Evolutionary conservation across 2,797 vertebrate species (phyloP).

Genomic region (Distichodus sexfasciatus): DNA sequence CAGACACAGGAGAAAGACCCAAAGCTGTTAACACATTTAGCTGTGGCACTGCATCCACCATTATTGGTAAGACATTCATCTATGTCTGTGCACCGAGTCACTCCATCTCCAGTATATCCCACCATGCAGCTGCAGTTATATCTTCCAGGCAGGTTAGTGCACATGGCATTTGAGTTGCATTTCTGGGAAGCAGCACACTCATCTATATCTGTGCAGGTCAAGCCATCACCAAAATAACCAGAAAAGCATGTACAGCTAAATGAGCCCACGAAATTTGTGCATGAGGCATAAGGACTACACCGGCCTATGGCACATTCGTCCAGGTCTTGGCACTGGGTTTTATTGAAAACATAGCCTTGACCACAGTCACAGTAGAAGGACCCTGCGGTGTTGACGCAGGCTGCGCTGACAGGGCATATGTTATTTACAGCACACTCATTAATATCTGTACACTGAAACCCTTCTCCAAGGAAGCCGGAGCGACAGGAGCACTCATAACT

Average conservation of each 20-base stretch:
- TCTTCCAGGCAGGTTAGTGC: constrained; percentile 71
- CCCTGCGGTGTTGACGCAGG: constrained; percentile 74
- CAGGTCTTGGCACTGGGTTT: constrained; percentile 66
- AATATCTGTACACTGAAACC: constrained; percentile 69
- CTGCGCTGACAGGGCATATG: constrained; percentile 65
- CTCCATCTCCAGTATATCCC: constrained; percentile 76
- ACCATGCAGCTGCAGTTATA: constrained; percentile 73
- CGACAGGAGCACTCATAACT: constrained; percentile 74
- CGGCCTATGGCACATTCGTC: constrained; percentile 69
- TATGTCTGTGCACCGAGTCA: constrained; percentile 68
- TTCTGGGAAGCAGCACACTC: constrained; percentile 65
- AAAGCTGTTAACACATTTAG: constrained; percentile 69
- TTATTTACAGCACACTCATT: constrained; percentile 68
- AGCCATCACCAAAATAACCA: constrained; percentile 75
- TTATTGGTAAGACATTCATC: constrained; percentile 76
- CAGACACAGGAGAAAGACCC: constrained; percentile 78
- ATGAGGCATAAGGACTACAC: constrained; percentile 70
- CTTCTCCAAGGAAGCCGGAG: constrained; percentile 71
- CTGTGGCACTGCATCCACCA: constrained; percentile 74
- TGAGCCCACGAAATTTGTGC: constrained; percentile 71
- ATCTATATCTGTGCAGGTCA: constrained; percentile 71
- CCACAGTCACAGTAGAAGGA: constrained; percentile 76
- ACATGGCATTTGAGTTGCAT: constrained; percentile 72
- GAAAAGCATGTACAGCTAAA: constrained; percentile 70
- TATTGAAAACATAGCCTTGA: constrained; percentile 67